A percentile compares a stretch with the other conserved stretches of the same genome.
Evolutionary conservation across 2,797 vertebrate species (phyloP).

Genomic region (Tragopan temminckii): DNA sequence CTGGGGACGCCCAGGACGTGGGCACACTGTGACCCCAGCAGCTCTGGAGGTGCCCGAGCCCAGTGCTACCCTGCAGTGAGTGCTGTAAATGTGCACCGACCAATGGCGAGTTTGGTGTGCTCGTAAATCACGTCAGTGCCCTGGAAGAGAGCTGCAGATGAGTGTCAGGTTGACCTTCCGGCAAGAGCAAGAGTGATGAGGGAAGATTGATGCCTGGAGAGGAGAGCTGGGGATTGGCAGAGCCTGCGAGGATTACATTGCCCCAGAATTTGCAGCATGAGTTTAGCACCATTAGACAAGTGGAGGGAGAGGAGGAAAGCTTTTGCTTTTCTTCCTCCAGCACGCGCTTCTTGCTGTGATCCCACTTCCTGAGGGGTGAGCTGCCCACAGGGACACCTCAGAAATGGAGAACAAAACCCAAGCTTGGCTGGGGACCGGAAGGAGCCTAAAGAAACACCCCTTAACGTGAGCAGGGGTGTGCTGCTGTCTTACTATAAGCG

Average conservation of each 20-base stretch:
- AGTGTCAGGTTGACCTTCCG: conserved; percentile 64
- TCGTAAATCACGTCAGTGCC: conserved; percentile 43
- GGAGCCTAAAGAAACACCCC: background rate
- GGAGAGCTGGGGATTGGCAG: conserved; percentile 56
- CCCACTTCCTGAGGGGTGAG: background rate
- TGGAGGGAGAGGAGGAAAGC: background rate
- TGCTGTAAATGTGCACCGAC: background rate
- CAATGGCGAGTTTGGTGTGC: conserved; percentile 28
- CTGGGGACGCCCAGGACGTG: background rate
- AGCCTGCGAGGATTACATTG: conserved; percentile 55
- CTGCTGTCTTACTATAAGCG: background rate
- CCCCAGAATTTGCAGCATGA: background rate
- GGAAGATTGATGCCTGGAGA: conserved; percentile 59
- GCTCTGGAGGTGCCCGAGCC: background rate
- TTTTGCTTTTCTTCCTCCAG: background rate
- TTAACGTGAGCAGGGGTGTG: background rate
- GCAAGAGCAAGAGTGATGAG: conserved; percentile 41
- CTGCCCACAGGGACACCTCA: rapidly evolving
- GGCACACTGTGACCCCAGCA: rapidly evolving
- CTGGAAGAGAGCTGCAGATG: conserved; percentile 48
- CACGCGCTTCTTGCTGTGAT: background rate
- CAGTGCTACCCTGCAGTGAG: rapidly evolving
- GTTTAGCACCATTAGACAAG: conserved; percentile 16
- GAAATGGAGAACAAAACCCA: background rate
- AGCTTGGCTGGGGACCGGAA: background rate